Evolutionary conservation across 92 coral and sea anemone genomes (phyloP), one percentile per base, ranked within the genome.

Genomic region (Hydrozoanthus gracilis): DNA sequence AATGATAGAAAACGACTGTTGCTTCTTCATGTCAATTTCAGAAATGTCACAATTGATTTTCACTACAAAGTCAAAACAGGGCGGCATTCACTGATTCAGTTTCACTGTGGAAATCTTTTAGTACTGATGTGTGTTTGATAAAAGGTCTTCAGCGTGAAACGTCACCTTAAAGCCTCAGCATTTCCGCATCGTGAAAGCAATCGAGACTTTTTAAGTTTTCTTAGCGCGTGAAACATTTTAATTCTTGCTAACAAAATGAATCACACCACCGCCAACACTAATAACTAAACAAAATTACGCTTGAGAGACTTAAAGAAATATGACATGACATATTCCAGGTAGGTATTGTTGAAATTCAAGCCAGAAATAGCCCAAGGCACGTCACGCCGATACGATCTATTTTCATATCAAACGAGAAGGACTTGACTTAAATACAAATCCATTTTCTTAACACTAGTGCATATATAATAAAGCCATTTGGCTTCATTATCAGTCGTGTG

Each of bases 281-380:
- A 18, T 27, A 51, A 77, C 18, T 16, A 77, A 20, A 54, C 47
- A 60, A 79, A 47, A 11, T 62, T 64, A 47, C 64, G 51, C 60
- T 12, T 62, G 13, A 17, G 45, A 79, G 73, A 79, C 67, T 39
- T 64, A 65, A 65, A 80, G 56, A 65, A 79, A 80, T 66, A 61
- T 66, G 85, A 80, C 71, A 60, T 78, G 83, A 78, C 85, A 80
- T 18, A 47, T 12, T n/a, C 74, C 85, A 80, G 85, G 64, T 17
- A 12, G 47, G 48, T 51, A 80, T 17, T 65, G 74, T 80, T 80
- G 85, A 80, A 80, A 80, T 65, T 80, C 44, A 80, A 80, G 60
- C 74, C 52, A 14, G 74, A 80, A 80, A 80, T 80, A 80, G 85
- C 85, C 85, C 27, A 65, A 35, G 73, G 85, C 74, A 80, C 46